Conservation (phyloP, 2,888 invertebrate genomes). For the Troides oblongomaculatus region DNA sequence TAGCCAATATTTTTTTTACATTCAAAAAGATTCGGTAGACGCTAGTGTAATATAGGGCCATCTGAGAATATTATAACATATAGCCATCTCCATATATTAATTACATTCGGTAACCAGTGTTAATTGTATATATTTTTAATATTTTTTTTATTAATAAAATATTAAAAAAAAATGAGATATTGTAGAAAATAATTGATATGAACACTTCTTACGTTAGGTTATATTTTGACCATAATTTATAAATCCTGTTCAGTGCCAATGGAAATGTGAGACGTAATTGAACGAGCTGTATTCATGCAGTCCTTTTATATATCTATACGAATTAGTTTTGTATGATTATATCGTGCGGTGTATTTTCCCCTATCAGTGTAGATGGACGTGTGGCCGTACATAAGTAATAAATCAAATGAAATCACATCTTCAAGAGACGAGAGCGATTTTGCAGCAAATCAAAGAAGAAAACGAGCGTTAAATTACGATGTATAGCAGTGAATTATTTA, state of each 20-base stretch:
- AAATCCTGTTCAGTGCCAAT: neutral
- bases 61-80: constrained; percentile 16
- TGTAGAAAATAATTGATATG: neutral
- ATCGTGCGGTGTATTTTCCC: too few species aligned
- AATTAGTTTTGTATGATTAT: too few species aligned
- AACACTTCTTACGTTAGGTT: neutral
- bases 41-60: constrained; percentile 17
- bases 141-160: too few species aligned
- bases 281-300: neutral
- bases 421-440: too few species aligned
- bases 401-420: too few species aligned
- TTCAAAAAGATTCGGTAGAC: neutral
- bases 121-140: neutral
- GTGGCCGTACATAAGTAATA: too few species aligned
- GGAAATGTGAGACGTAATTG: neutral
- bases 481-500: too few species aligned
- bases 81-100: neutral
- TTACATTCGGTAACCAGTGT: neutral
- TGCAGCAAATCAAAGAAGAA: too few species aligned
- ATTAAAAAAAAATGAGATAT: neutral
- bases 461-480: too few species aligned
- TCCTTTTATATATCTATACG: too few species aligned
- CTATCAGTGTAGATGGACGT: too few species aligned
- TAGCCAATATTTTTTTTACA: constrained; percentile 62
- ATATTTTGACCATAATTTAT: neutral